These are phyloP conservation scores for Hipparchia semele DNA, from an alignment of 2,888 invertebrate genomes.

Conservation along the genomic window DNA sequence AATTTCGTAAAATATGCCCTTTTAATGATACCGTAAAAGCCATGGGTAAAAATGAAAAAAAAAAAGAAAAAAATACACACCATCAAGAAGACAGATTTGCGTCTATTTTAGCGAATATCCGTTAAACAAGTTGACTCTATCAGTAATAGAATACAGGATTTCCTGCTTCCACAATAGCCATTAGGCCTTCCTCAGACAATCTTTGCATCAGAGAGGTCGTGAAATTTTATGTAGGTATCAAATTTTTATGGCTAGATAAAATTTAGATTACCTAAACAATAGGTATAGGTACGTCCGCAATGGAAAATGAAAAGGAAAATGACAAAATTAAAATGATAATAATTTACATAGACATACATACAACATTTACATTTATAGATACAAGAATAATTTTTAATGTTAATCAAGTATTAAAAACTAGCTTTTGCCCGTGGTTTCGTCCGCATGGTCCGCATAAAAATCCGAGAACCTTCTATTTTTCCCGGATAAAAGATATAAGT, in stretches of 20 bases:
- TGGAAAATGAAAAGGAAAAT: not conserved
- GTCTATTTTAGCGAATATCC: not conserved
- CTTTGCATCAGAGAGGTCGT: not conserved
- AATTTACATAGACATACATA: too few species aligned
- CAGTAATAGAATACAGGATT: constrained; percentile 18
- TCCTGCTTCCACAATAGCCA: constrained; percentile 8
- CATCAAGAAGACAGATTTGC: not conserved
- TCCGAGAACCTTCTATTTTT: too few species aligned
- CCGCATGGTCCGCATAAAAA: too few species aligned
- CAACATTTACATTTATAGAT: too few species aligned
- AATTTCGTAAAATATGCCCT: not conserved
- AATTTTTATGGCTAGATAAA: not conserved
- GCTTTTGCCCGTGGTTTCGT: too few species aligned
- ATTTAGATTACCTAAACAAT: not conserved
- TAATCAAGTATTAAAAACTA: too few species aligned
- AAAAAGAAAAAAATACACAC: too few species aligned
- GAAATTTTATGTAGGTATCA: constrained; percentile 8
- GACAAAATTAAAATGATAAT: not conserved
- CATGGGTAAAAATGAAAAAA: not conserved
- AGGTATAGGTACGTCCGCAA: not conserved
- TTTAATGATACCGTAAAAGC: not conserved
- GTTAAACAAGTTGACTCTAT: not conserved
- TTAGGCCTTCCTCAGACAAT: not conserved
- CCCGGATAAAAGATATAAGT: too few species aligned
- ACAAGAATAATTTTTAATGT: too few species aligned